Base-by-base conservation (phyloP, 2,797 vertebrate genomes). In the Rhynchotus rufescens region DNA sequence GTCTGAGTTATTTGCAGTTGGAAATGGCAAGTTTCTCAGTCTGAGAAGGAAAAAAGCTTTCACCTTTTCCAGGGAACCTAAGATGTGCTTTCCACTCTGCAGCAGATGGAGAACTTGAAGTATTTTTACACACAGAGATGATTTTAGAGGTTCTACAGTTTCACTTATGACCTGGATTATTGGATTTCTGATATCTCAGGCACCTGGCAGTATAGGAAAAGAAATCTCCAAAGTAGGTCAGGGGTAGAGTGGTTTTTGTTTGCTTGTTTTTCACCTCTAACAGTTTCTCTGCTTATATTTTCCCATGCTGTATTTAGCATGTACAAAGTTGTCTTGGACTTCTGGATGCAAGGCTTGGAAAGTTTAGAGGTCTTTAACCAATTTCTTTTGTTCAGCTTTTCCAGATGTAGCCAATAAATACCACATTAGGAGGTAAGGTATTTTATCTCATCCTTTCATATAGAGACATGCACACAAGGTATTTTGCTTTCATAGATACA, bases 361-460 rank as follows among this genome's bases (percentile, higher is more conserved):
- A 73, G 30, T 66, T 34, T 56, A 69, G 64, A 45, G 32, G 47
- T 44, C 23, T 87, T 75, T 16, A 75, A 62, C 7, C 21, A 32
- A 19, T 81, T 72, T 47, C 34, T 73, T 87, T 88, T 75, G 32
- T 89, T 78, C 72, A 60, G 11, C n/a, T 6, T 72, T 88, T 88
- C 88, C 89, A 93, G 91, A 84, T 52, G 73, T 10, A 64, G 23
- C 75, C 74, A 82, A 47, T 83, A 92, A 86, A 93, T 52, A 34
- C 56, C 87, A 65, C 36, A 81, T 14, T 59, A 44, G 12, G 80
- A 42, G 49, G 15, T 23, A 68, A 82, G 15, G 30, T 26, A 57
- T 85, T 93, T 95, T 88, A 91, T 95, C 90, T 90, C 34, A 7
- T 22, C 62, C 44, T 47, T 83, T 71, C 64, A 1, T 21, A 38